Evolutionary conservation across 2,888 invertebrate species (phyloP), one percentile per base, ranked within the genome.

Genomic region (Phorcus lineatus): DNA sequence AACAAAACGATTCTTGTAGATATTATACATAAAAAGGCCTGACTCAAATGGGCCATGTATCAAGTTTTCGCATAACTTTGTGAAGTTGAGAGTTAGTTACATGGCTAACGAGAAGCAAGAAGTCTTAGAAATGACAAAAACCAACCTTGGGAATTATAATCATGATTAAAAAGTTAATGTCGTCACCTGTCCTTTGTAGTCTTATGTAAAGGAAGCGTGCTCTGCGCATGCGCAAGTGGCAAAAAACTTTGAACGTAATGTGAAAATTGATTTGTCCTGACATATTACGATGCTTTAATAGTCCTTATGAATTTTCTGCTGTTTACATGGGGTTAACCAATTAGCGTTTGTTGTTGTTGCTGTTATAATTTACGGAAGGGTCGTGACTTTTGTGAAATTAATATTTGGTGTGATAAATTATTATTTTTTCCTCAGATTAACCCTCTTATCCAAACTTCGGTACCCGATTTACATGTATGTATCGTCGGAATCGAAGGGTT

Each of bases 161-260:
- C 9, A 36, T 19, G 40, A 70, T 70, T 70, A 40, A 70, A 70
- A 70, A 70, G 16, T n/a, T 70, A 70, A 70, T 36, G 70, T 70
- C 31, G 36, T 40, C 70, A 70, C 70, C 70, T 70, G 70, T 70
- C 70, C 40, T 70, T 70, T 70, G 70, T 70, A 70, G 40, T 36
- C 31, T 70, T n/a, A 70, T 36, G 62, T 62, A 31, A 24, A 24
- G 62, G 62, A 62, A 62, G 62, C 24, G 28, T 28, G 17, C 24
- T 62, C 28, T 62, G 28, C 62, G 24, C 62, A 62, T 62, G 62
- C 70, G 36, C 40, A 19, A 31, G 17, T 36, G 4, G 17, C 19
- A 19, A 40, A 70, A 70, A 70, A 70, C 16, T n/a, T 31, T 19
- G 16, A 17, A 17, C 9, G n/a, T n/a, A 70, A 70, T 40, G 31